Percentiles rank a stretch among this genome's conserved stretches.
Conservation (phyloP, 2,113 vertebrate genomes). For the Diglossa brunneiventris region DNA sequence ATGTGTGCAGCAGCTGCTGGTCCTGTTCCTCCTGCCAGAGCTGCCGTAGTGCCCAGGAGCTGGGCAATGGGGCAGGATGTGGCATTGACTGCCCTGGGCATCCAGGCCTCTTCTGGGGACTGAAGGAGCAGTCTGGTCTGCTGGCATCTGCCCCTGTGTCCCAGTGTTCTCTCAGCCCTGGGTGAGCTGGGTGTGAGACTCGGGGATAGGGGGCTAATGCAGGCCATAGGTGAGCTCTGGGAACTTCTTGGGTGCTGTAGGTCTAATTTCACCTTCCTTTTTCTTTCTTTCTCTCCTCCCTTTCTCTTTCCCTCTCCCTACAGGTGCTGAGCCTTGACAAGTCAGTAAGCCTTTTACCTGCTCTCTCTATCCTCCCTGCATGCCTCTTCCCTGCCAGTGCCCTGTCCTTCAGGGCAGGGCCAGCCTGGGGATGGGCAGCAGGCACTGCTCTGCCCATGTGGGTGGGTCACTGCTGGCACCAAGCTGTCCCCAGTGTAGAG, state of each 20-base stretch:
- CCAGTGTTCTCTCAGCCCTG: constrained; percentile 17
- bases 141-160: neutral
- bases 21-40: neutral
- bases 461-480: neutral
- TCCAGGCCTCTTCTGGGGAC: neutral
- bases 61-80: accelerated
- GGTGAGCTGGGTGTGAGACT: neutral
- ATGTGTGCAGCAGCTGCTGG: neutral
- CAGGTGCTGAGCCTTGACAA: constrained; percentile 94
- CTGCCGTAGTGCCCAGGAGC: neutral
- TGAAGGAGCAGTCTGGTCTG: neutral
- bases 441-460: accelerated
- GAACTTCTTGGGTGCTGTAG: neutral
- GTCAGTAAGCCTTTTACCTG: constrained; percentile 86
- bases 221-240: neutral
- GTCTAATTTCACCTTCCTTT: constrained; percentile 59
- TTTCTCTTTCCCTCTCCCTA: constrained; percentile 66
- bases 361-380: constrained; percentile 38
- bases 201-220: neutral
- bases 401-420: neutral
- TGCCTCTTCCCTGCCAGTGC: constrained; percentile 12
- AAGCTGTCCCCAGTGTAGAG: neutral
- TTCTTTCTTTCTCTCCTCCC: constrained; percentile 56
- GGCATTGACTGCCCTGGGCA: neutral
- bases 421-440: neutral